Percentiles rank a stretch among this genome's conserved stretches.
phyloP scores from a whole-genome alignment of 2,888 invertebrate species.

The Apodemia duryi region DNA sequence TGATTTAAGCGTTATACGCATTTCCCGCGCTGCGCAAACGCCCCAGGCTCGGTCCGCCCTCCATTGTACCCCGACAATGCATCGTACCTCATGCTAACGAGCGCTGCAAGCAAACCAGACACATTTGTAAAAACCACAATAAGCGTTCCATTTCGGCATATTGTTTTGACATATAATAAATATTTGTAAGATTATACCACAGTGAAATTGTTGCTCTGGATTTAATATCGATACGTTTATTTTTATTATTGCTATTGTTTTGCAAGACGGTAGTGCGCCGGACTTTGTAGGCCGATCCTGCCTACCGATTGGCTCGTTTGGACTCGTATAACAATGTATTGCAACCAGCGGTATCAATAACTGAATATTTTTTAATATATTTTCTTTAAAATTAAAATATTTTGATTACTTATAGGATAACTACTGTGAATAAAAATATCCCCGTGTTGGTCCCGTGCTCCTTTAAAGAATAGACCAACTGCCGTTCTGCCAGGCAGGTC shows the following conservation, averaged over 20 bases:
- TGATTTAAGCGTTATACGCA: constrained; percentile 57
- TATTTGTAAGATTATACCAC: constrained; percentile 72
- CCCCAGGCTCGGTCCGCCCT: constrained; percentile 62
- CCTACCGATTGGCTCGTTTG: constrained; percentile 3
- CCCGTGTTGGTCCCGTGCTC: too few relatives aligned
- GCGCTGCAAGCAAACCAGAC: constrained; percentile 71
- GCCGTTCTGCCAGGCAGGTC: too few relatives aligned
- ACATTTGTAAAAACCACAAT: constrained; percentile 78
- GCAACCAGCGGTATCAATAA: background rate
- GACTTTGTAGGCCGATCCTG: background rate
- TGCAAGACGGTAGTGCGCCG: constrained; percentile 35
- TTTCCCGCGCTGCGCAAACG: constrained; percentile 50
- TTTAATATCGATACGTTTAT: constrained; percentile 58
- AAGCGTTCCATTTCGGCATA: constrained; percentile 77
- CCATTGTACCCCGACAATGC: constrained; percentile 74
- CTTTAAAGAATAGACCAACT: too few relatives aligned
- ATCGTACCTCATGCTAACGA: constrained; percentile 76
- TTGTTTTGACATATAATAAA: constrained; percentile 80
- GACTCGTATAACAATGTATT: background rate
- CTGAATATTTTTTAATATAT: background rate
- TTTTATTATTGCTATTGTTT: constrained; percentile 58
- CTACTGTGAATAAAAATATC: too few relatives aligned
- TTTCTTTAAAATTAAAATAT: too few relatives aligned
- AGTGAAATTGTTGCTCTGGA: constrained; percentile 63
- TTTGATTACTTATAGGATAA: too few relatives aligned